Evolutionary conservation across 2,113 vertebrate species (phyloP), one percentile per base, ranked within the genome.

Genomic region (Colaptes auratus): DNA sequence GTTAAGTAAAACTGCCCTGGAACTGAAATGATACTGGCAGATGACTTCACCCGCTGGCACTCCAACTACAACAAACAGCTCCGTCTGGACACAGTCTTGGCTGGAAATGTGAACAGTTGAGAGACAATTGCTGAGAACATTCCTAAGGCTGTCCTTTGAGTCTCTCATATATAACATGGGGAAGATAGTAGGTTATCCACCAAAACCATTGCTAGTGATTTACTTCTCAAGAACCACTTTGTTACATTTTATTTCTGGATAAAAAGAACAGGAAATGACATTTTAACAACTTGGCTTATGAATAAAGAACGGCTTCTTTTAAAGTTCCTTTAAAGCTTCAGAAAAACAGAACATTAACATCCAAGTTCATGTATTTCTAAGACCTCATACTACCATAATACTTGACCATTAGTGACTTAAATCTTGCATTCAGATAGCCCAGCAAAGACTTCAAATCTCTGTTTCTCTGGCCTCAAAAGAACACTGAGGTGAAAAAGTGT

Each of bases 1-100:
- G 53, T 53, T 78, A 66, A 71, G 25, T 13, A 75, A 53, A 88
- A 72, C 0, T 72, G 59, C 86, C 66, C 53, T 86, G 88, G 72
- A 92, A 90, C 36, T 58, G 61, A 82, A 82, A 82, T 80, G 65
- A 59, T 52, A 52, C 19, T 72, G 90, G 90, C 48, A 81, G 44
- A 53, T n/a, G 39, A 90, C 61, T 92, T 88, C 80, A 88, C 42
- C 73, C 73, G 42, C 46, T 78, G 88, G 56, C 3, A 15, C 36
- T 73, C 48, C 73, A 93, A 35, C 65, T 67, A 64, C 86, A 91
- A 77, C 70, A 90, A 94, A 72, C 44, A 82, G 70, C 61, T 91
- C 63, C 1, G 33, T 56, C 44, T 89, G 86, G 70, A 89, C 83
- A 73, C 59, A 73, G 3, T 59, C 90, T 13, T 79, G 86, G 70